Conservation (phyloP, 2,888 invertebrate species). For the Nipponacmea schrenckii region DNA sequence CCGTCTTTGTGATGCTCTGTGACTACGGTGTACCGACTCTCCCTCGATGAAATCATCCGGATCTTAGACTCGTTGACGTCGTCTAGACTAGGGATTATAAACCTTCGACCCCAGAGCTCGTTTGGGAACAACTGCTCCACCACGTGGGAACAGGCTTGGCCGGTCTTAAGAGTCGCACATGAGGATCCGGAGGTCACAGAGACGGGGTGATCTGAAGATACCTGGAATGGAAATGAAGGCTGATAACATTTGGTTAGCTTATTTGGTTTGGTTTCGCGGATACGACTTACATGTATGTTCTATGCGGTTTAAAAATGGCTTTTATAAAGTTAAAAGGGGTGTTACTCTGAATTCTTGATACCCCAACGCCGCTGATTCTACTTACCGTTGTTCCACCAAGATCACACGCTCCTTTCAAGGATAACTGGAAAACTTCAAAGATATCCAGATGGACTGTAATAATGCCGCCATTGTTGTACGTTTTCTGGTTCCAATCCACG, state of each 20-base stretch:
- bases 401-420: not conserved
- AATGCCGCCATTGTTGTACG: not conserved
- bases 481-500: not conserved
- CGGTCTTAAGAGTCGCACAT: not conserved
- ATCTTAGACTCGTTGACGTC: constrained; percentile 8
- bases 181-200: constrained; percentile 14
- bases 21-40: not conserved
- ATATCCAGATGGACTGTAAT: not conserved
- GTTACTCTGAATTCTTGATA: too few relatives aligned
- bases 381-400: too few relatives aligned
- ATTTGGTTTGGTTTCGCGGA: too few relatives aligned
- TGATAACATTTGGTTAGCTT: too few relatives aligned
- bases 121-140: constrained; percentile 14
- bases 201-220: constrained; percentile 7
- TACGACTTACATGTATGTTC: too few relatives aligned
- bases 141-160: not conserved
- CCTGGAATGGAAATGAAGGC: not conserved
- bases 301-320: too few relatives aligned
- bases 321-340: too few relatives aligned
- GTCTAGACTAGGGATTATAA: constrained; percentile 15
- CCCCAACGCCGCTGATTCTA: too few relatives aligned
- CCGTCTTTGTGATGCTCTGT: constrained; percentile 14
- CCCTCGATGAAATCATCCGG: not conserved
- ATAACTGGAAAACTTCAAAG: not conserved
- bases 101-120: constrained; percentile 14